A percentile compares a stretch with the other conserved stretches of the same genome.
phyloP scores from a whole-genome alignment of 2,113 vertebrate species.

The Protomyctophum bolini region DNA sequence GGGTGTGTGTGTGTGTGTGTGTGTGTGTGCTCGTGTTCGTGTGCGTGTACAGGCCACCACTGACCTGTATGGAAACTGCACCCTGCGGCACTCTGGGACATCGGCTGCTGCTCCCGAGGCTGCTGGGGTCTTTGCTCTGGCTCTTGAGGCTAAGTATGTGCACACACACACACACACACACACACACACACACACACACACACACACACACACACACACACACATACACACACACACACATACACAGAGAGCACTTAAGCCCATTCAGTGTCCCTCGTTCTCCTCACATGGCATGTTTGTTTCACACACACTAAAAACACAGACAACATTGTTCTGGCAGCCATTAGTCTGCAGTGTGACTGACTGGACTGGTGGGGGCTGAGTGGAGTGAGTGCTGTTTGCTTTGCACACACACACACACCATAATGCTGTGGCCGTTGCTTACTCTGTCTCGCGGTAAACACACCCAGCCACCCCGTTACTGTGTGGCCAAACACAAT shows the following conservation, averaged over 20 bases:
- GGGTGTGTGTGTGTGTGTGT: no score
- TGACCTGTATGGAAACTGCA: slow-evolving; percentile 98
- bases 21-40: slow-evolving; percentile 6
- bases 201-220: no score
- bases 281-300: slow-evolving; percentile 32
- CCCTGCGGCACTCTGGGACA: slow-evolving; percentile 95
- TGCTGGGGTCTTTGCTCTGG: slow-evolving; percentile 95
- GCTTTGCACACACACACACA: slow-evolving; percentile 67
- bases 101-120: slow-evolving; percentile 97
- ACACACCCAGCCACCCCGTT: slow-evolving; percentile 48
- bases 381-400: slow-evolving; percentile 73
- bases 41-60: slow-evolving; percentile 88
- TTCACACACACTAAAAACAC: slow-evolving; percentile 34
- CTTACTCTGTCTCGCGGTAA: slow-evolving; percentile 62
- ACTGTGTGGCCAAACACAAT: slow-evolving; percentile 70
- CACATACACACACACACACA: no score
- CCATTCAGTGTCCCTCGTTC: slow-evolving; percentile 2
- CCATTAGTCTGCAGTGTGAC: slow-evolving; percentile 53
- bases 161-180: not conserved
- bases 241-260: not conserved
- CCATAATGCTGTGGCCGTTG: slow-evolving; percentile 75
- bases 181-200: no score
- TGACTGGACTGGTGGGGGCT: slow-evolving; percentile 34
- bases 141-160: slow-evolving; percentile 97
- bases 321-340: slow-evolving; percentile 25